phyloP scores from a whole-genome alignment of 2,113 vertebrate genomes.

The Heptranchias perlo region DNA sequence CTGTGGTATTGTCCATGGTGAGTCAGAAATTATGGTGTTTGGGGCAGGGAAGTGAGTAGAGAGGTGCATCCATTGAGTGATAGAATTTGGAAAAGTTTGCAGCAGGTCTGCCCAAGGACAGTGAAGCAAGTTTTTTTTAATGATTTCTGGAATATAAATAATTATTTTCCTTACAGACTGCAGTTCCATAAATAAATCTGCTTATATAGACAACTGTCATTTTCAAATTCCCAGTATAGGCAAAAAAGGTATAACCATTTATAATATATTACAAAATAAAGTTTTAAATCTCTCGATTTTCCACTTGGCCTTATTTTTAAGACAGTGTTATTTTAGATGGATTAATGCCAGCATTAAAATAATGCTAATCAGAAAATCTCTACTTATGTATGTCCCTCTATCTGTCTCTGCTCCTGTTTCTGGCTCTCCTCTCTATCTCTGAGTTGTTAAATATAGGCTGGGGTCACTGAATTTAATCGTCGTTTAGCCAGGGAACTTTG shows the following conservation, averaged over 20 bases:
- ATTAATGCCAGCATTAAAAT: no score
- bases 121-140: no score
- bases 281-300: neutral
- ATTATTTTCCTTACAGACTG: neutral
- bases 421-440: no score
- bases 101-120: no score
- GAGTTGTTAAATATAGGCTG: no score
- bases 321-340: neutral
- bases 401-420: no score
- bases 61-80: neutral
- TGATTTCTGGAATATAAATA: neutral
- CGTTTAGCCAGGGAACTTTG: neutral
- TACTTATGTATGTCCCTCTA: no score
- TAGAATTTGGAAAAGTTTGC: neutral
- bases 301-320: neutral
- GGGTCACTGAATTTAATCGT: neutral
- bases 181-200: neutral
- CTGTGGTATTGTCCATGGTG: neutral
- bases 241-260: neutral
- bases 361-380: no score
- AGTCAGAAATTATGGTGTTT: neutral
- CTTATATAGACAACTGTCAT: neutral
- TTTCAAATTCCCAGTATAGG: neutral
- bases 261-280: neutral
- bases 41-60: neutral